Base-by-base conservation (phyloP, 2,797 vertebrate species). In the Pseudopleuronectes americanus region DNA sequence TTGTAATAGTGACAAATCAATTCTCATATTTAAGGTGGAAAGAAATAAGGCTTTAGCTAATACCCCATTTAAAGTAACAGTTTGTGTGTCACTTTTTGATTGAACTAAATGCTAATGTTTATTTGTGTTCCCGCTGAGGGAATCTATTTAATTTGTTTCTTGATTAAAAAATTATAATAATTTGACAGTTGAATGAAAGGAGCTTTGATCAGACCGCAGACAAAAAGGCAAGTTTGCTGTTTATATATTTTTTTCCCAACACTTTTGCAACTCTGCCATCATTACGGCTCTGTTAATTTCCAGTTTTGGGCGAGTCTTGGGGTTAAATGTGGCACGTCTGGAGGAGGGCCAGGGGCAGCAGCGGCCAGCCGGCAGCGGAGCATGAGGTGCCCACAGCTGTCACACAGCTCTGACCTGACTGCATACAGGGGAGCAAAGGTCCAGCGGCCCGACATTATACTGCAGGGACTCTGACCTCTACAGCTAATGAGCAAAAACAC, bases 341-440 rank as follows among this genome's bases (percentile, higher is more conserved):
- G 71, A 73, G 45, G 49, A 62, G 13, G 59, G 77, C 83, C 80
- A 74, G 57, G 68, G 81, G 77, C 49, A 16, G 68, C 31, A 16
- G 54, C 52, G 24, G 36, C 71, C 41, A 72, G 68, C 64, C 74
- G 79, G 60, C 14, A 64, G 57, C 45, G n/a, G 71, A 75, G 64
- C 72, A 68, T 51, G 51, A 70, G 69, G 74, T 41, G 38, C 63
- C 64, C 65, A 43, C 76, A 77, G 84, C 79, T 90, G 87, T 80
- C 84, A 74, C 38, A 24, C 61, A 60, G 81, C 69, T 58, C 71
- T 84, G 88, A 88, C 83, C 87, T 64, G 68, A 67, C 74, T 64
- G 60, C 57, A 64, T 64, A 26, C 64, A 58, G 28, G 22, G 57
- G 54, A 74, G 38, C 68, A 73, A 62, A 84, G 83, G 79, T 82